phyloP scores from a whole-genome alignment of 2,888 invertebrate genomes.

The Platerodrilus igneus region DNA sequence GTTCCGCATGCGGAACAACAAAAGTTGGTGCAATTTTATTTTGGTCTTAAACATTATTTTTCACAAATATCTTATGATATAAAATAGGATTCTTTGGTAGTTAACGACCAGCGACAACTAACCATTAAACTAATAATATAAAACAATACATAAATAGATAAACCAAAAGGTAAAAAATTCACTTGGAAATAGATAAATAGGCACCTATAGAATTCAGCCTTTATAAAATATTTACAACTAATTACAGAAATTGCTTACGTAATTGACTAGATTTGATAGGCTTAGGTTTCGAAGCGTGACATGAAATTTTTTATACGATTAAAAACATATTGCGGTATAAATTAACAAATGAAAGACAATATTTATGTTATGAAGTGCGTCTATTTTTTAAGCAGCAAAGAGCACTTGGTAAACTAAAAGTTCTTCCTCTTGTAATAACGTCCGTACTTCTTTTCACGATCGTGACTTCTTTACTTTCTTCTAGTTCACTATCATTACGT shows the following conservation, averaged over 20 bases:
- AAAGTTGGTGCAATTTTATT: too few relatives aligned
- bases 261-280: constrained; percentile 21
- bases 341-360: constrained; percentile 1
- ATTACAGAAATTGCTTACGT: constrained; percentile 9
- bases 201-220: constrained; percentile 23
- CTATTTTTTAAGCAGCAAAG: constrained; percentile 52
- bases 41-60: too few relatives aligned
- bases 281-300: constrained; percentile 1
- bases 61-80: too few relatives aligned
- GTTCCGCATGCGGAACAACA: too few relatives aligned
- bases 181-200: too few relatives aligned
- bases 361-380: constrained; percentile 41
- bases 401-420: constrained; percentile 51
- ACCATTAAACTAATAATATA: too few relatives aligned
- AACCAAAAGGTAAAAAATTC: too few relatives aligned
- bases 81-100: too few relatives aligned
- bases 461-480: constrained; percentile 8
- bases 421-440: constrained; percentile 35
- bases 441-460: constrained; percentile 10
- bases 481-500: constrained; percentile 26
- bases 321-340: not conserved
- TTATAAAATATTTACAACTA: constrained; percentile 13
- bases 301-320: not conserved
- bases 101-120: too few relatives aligned
- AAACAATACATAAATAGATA: too few relatives aligned